Evolutionary conservation across 2,888 invertebrate species (phyloP).

Genomic region (Trileptium ribeirensis): DNA sequence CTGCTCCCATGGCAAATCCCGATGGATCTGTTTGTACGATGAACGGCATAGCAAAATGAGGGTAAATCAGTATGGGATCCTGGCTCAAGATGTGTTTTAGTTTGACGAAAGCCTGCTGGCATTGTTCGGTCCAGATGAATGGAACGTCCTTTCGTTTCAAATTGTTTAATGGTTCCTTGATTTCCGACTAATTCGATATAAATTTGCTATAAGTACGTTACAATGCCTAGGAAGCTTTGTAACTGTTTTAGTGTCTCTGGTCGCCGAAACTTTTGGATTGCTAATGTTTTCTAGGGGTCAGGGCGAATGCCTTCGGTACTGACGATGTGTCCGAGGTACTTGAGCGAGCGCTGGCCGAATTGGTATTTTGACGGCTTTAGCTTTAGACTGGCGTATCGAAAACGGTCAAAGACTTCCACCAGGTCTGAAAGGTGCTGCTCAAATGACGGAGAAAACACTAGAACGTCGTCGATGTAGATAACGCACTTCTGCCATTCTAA

Average conservation of each 20-base stretch:
- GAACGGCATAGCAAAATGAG: slow-evolving; percentile 33
- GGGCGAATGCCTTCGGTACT: slow-evolving; percentile 23
- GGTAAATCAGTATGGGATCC: slow-evolving; percentile 33
- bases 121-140: slow-evolving; percentile 31
- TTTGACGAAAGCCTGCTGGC: slow-evolving; percentile 28
- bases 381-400: slow-evolving; percentile 27
- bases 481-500: slow-evolving; percentile 6
- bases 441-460: slow-evolving; percentile 24
- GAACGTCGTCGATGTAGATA: slow-evolving; percentile 33
- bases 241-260: slow-evolving; percentile 33
- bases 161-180: slow-evolving; percentile 31
- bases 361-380: slow-evolving; percentile 34
- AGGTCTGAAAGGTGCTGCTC: slow-evolving; percentile 28
- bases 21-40: slow-evolving; percentile 40
- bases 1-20: slow-evolving; percentile 39
- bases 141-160: slow-evolving; percentile 34
- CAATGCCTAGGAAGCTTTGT: slow-evolving; percentile 35
- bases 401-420: slow-evolving; percentile 28
- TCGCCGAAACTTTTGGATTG: slow-evolving; percentile 27
- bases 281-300: slow-evolving; percentile 17
- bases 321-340: slow-evolving; percentile 31
- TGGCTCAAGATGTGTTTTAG: slow-evolving; percentile 26
- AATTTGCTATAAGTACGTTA: slow-evolving; percentile 31
- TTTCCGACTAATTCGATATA: slow-evolving; percentile 29
- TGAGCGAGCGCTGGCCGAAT: not conserved